Evolutionary conservation across 2,888 invertebrate genomes (phyloP), one percentile per base, ranked within the genome.

Genomic region (Caenorhabditis panamensis): DNA sequence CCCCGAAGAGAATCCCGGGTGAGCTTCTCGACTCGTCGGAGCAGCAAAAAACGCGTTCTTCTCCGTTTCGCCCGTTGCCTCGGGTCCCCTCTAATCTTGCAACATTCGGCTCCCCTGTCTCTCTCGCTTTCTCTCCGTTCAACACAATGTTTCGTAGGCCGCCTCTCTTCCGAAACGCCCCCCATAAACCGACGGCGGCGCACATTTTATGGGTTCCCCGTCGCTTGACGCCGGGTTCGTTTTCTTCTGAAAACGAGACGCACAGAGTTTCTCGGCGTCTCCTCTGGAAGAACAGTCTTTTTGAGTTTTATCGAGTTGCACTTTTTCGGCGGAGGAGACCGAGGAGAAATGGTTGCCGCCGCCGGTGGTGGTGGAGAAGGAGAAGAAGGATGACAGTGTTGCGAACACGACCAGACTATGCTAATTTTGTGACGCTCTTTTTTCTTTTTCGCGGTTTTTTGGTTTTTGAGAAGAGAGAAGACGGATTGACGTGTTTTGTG

Each of bases 171-270:
- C 31, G 63, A 63, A 63, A 72, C 49, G 53, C 73, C 73, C 73
- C 73, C 64, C 73, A 66, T 66, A 73, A 73, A 73, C 73, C 59
- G 73, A 73, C 64, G 73, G 64, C 64, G 73, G 51, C 73, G 73
- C 73, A 64, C 73, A 73, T 73, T 73, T 73, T 73, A 73, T 73
- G 73, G 66, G 73, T 73, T 73, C 73, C 64, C 63, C 44, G 24
- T 37, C 58, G 73, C 64, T 54, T 53, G 58, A 41, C 58, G 44
- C 59, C 47, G 56, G 56, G 67, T 56, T 67, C 68, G 68, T 68
- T 69, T 72, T 56, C 56, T 49, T 47, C 58, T 64, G 64, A 64
- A 64, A 72, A 24, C 47, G 44, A 61, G 58, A 64, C 37, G 24
- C 4, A 49, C 5, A 51, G 13, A 24, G n/a, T n/a, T n/a, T n/a